A percentile compares a stretch with the other conserved stretches of the same genome.
Evolutionary conservation across 2,797 vertebrate genomes (phyloP).

Genomic region (Acestrorhynchus altus): DNA sequence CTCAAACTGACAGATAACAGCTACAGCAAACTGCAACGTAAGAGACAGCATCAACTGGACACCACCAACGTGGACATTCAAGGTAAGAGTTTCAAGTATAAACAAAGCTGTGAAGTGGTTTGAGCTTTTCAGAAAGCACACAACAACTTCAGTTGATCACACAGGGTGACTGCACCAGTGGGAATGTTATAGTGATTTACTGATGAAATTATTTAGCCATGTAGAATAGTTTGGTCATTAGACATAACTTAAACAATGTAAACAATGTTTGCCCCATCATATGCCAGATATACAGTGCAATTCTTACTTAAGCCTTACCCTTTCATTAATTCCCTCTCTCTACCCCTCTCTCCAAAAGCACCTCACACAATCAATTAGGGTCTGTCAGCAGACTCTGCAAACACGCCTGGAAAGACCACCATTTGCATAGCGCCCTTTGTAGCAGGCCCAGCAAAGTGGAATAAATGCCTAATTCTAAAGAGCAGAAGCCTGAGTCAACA

Average conservation of each 20-base stretch:
- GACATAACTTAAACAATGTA: neutral
- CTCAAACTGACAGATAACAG: too few species aligned
- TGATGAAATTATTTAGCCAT: neutral
- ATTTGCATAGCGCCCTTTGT: neutral
- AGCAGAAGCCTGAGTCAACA: constrained; percentile 14
- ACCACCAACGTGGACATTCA: too few species aligned
- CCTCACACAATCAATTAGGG: constrained; percentile 9
- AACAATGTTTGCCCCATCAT: neutral
- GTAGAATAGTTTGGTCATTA: neutral
- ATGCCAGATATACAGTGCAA: neutral
- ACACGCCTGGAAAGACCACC: neutral
- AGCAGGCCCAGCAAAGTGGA: neutral
- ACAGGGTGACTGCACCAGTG: neutral
- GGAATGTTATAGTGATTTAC: neutral
- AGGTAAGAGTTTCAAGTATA: too few species aligned
- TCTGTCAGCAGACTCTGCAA: constrained; percentile 4
- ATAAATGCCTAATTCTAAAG: constrained; percentile 4
- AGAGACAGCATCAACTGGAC: too few species aligned
- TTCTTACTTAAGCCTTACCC: neutral
- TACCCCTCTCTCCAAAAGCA: neutral
- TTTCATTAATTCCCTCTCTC: constrained; percentile 10
- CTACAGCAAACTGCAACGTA: too few species aligned
- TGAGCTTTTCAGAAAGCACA: too few species aligned
- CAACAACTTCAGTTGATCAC: too few species aligned
- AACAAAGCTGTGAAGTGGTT: too few species aligned